Conservation (phyloP, 2,888 invertebrate species). For the Clanis bilineata region DNA sequence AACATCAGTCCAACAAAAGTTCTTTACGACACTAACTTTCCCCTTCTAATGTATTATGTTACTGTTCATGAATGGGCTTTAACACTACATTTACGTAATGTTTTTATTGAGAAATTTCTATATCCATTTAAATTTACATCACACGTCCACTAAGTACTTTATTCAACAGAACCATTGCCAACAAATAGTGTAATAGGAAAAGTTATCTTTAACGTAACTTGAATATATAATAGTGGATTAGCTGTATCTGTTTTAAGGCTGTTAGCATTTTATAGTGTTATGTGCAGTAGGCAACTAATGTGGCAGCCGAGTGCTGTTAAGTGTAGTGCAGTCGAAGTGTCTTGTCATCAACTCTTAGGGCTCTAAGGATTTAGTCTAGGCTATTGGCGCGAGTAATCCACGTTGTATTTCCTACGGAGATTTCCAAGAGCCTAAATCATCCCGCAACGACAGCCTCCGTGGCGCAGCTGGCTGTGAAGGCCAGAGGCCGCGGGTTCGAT, state of each 20-base stretch:
- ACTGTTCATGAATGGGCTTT: not conserved
- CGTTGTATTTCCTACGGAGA: too few species aligned
- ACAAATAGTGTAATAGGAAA: constrained; percentile 13
- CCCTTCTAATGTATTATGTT: not conserved
- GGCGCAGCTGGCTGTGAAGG: too few species aligned
- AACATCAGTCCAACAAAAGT: too few species aligned
- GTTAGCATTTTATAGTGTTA: not conserved
- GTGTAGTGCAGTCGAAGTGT: not conserved
- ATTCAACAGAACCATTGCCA: constrained; percentile 6
- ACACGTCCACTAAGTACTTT: not conserved
- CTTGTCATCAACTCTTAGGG: not conserved
- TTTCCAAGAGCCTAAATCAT: too few species aligned
- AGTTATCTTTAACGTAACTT: not conserved
- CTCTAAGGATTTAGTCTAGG: too few species aligned
- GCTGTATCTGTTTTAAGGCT: not conserved
- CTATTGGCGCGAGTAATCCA: too few species aligned
- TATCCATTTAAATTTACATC: constrained; percentile 5
- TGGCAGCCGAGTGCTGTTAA: not conserved
- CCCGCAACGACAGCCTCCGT: too few species aligned
- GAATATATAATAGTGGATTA: constrained; percentile 4
- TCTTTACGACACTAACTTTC: too few species aligned
- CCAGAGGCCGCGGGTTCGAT: too few species aligned
- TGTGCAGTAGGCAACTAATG: not conserved
- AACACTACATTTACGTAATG: not conserved
- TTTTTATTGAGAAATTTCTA: not conserved